Evolutionary conservation across 2,113 vertebrate species (phyloP).

Genomic region (Hippopotamus amphibius): DNA sequence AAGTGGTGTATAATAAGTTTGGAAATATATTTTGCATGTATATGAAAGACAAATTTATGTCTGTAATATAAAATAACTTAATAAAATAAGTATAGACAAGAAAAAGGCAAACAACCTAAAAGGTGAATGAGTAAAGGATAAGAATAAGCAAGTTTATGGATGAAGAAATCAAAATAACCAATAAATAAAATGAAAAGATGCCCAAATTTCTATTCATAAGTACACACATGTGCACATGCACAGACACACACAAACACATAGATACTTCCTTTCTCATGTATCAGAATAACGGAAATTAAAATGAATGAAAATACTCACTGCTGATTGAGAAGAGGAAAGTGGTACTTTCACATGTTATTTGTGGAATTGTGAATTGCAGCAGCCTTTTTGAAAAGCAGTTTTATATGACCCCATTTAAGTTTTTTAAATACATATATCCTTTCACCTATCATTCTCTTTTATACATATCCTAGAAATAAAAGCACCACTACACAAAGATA

Average conservation of each 20-base stretch:
- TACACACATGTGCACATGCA: not conserved
- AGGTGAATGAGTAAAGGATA: not conserved
- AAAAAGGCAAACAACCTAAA: not conserved
- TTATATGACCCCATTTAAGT: not conserved
- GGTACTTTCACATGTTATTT: not conserved
- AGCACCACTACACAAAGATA: not conserved
- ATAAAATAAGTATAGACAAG: not conserved
- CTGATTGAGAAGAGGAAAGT: not conserved
- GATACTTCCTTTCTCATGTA: not conserved
- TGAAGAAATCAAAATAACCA: not conserved
- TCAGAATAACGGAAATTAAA: not conserved
- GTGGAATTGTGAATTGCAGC: not conserved
- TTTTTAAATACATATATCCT: not conserved
- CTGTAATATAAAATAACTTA: not conserved
- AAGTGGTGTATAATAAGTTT: not conserved
- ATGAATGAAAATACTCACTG: not conserved
- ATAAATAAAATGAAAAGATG: not conserved
- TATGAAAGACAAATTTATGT: not conserved
- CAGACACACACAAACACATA: not conserved
- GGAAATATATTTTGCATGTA: not conserved
- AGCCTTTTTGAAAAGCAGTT: not conserved
- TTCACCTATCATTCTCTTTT: not conserved
- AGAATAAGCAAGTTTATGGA: not conserved
- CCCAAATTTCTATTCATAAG: not conserved
- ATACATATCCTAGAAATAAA: not conserved